These are phyloP conservation scores for Ictalurus punctatus DNA, from an alignment of 2,113 vertebrate species.

Conservation along the genomic window DNA sequence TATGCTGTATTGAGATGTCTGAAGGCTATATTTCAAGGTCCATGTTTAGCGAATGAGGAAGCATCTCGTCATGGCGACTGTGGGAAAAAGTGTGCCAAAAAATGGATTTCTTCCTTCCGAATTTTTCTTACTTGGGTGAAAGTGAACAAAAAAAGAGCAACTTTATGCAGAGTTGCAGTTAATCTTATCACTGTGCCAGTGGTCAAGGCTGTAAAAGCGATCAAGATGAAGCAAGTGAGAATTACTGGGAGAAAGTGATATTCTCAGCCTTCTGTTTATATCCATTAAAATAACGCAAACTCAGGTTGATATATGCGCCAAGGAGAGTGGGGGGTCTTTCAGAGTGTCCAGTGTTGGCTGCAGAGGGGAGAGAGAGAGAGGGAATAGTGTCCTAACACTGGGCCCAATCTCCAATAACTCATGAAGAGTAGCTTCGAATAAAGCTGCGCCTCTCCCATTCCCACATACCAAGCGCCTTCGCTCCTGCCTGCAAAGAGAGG, in stretches of 20 bases:
- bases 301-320: constrained; percentile 27
- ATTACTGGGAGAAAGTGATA: background rate
- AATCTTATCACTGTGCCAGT: background rate
- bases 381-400: constrained; percentile 58
- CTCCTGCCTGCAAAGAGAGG: constrained; percentile 85
- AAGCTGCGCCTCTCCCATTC: constrained; percentile 77
- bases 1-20: constrained; percentile 19
- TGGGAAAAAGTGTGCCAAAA: background rate
- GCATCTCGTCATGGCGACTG: too few species aligned
- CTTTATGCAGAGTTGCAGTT: background rate
- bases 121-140: background rate
- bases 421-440: constrained; percentile 77
- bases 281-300: constrained; percentile 21
- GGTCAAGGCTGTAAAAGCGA: background rate
- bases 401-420: constrained; percentile 75
- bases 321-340: constrained; percentile 41
- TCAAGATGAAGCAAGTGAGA: background rate
- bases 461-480: constrained; percentile 86
- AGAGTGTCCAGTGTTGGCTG: constrained; percentile 27
- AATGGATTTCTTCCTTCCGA: background rate
- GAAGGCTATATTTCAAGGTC: background rate
- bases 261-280: background rate
- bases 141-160: background rate
- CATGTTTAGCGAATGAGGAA: background rate
- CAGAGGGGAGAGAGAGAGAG: constrained; percentile 26